These are phyloP conservation scores for Erebia aethiops DNA, from an alignment of 2,888 invertebrate species.

Conservation along the genomic window DNA sequence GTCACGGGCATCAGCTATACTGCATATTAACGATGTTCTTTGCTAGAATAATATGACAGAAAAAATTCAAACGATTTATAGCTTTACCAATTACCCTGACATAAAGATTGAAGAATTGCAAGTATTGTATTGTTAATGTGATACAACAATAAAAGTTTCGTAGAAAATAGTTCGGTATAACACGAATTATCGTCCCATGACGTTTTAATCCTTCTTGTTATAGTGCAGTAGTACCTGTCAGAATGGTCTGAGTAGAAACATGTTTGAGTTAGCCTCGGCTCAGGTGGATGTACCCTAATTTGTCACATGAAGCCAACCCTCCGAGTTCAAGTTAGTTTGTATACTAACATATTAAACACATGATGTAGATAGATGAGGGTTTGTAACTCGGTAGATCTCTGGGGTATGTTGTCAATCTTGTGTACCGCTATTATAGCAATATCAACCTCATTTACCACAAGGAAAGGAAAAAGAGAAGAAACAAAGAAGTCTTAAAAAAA, in stretches of 20 bases:
- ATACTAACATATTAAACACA: constrained; percentile 32
- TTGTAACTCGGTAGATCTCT: neutral
- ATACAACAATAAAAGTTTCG: too few relatives aligned
- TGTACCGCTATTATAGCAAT: neutral
- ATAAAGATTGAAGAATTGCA: too few relatives aligned
- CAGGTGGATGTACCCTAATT: constrained; percentile 26
- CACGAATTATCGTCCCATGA: neutral
- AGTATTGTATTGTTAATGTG: too few relatives aligned
- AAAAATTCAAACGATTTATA: too few relatives aligned
- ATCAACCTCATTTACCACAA: neutral
- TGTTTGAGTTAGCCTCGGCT: constrained; percentile 15
- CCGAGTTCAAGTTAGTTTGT: constrained; percentile 27
- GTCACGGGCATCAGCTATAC: neutral
- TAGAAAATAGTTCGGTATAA: too few relatives aligned
- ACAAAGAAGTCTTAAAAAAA: neutral
- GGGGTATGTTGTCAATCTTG: neutral
- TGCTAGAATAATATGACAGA: too few relatives aligned
- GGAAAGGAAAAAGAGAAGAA: neutral
- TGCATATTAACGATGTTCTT: neutral
- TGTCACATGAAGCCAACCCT: constrained; percentile 27
- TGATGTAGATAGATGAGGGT: constrained; percentile 29
- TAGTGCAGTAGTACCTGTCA: neutral
- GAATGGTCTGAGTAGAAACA: constrained; percentile 8
- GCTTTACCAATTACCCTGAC: too few relatives aligned
- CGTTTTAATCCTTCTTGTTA: neutral